Conservation (phyloP, 2,888 invertebrate species). For the Philhelius pedissequus region DNA sequence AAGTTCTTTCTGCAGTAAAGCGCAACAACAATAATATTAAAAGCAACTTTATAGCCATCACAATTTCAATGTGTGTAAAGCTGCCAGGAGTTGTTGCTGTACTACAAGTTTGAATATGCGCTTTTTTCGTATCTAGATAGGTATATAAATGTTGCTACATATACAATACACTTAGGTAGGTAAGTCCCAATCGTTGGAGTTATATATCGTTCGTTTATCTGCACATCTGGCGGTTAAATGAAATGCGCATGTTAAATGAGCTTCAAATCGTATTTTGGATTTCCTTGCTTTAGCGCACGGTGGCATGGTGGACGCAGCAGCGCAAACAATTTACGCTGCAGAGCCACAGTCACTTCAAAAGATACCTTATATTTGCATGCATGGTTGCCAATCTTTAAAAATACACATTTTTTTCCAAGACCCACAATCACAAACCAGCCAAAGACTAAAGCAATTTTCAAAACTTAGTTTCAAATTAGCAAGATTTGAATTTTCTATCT, state of each 20-base stretch:
- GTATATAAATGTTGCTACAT: no score
- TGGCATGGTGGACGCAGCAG: slow-evolving; percentile 19
- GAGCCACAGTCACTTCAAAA: not conserved
- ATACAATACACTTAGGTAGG: no score
- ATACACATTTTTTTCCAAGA: no score
- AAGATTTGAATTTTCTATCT: no score
- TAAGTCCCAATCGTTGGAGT: slow-evolving; percentile 7
- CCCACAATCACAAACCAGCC: no score
- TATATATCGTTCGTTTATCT: slow-evolving; percentile 66
- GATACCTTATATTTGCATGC: not conserved
- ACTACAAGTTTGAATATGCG: not conserved
- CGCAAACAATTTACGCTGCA: slow-evolving; percentile 57
- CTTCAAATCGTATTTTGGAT: slow-evolving; percentile 68
- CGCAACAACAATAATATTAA: not conserved
- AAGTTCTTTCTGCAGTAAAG: slow-evolving; percentile 1
- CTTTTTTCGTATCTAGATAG: not conserved
- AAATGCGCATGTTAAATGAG: slow-evolving; percentile 69
- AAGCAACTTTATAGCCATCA: not conserved
- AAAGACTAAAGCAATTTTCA: not conserved
- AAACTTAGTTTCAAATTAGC: no score
- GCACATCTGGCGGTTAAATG: slow-evolving; percentile 69
- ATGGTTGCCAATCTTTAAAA: slow-evolving; percentile 11
- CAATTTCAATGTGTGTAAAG: not conserved
- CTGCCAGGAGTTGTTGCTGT: not conserved
- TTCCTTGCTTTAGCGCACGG: slow-evolving; percentile 31